These are phyloP conservation scores for Amblyopsis hoosieri DNA, from an alignment of 2,797 vertebrate species.

Conservation along the genomic window DNA sequence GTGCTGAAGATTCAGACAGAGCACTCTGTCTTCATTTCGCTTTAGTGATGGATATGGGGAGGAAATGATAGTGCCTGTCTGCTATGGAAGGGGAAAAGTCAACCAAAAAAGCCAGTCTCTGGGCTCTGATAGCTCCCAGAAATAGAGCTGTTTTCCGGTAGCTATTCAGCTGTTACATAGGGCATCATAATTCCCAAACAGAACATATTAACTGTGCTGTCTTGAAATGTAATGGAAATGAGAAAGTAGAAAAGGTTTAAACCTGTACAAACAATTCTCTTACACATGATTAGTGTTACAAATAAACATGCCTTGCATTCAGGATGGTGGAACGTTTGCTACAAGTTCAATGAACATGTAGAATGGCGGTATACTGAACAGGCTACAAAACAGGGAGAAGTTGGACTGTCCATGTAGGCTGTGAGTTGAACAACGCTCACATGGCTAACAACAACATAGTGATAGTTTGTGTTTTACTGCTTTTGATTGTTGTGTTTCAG, in stretches of 20 bases:
- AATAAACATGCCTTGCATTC: too few relatives aligned
- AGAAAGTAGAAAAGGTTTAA: background rate
- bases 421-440: too few relatives aligned
- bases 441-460: too few relatives aligned
- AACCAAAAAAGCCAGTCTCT: conserved; percentile 37
- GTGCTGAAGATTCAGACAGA: conserved; percentile 33
- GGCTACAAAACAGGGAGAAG: too few relatives aligned
- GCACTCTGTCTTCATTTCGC: conserved; percentile 34
- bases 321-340: too few relatives aligned
- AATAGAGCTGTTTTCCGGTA: conserved; percentile 16
- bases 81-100: conserved; percentile 42
- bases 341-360: too few relatives aligned
- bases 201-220: conserved; percentile 19
- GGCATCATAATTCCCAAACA: background rate
- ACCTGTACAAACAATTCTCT: background rate
- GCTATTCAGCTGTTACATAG: background rate
- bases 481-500: too few relatives aligned
- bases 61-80: conserved; percentile 37
- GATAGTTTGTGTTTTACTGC: too few relatives aligned
- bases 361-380: too few relatives aligned
- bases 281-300: background rate
- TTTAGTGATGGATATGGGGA: conserved; percentile 34
- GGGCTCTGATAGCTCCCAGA: conserved; percentile 37
- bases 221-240: too few relatives aligned
- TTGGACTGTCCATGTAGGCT: too few relatives aligned